Percentiles rank a stretch among this genome's conserved stretches.
Conservation (phyloP, 2,797 vertebrate genomes). For the Megalops cyprinoides region DNA sequence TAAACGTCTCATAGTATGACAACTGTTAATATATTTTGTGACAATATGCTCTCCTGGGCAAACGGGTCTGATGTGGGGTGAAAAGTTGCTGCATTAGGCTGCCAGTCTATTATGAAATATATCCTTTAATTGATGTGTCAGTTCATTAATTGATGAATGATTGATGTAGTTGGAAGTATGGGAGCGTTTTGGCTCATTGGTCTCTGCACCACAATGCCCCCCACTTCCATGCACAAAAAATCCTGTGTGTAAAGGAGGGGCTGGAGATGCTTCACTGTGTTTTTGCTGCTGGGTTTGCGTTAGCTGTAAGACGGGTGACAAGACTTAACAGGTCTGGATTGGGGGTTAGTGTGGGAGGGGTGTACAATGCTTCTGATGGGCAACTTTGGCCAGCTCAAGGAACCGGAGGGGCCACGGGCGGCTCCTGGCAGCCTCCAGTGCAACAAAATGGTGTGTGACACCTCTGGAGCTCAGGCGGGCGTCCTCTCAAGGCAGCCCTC, state of each 20-base stretch:
- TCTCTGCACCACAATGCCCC: no score
- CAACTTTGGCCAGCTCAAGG: neutral
- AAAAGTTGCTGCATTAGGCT: conserved; percentile 1
- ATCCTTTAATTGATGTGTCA: neutral
- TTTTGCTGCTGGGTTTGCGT: neutral
- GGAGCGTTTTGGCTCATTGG: neutral
- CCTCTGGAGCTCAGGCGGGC: neutral
- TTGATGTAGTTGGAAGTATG: neutral
- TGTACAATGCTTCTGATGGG: neutral
- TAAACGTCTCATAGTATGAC: neutral
- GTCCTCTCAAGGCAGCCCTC: neutral
- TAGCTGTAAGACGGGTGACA: neutral
- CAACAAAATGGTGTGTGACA: neutral
- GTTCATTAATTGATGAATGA: neutral
- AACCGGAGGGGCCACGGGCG: neutral
- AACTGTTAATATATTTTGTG: neutral
- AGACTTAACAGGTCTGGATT: neutral
- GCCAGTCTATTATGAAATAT: neutral
- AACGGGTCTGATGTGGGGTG: neutral
- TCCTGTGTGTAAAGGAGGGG: neutral
- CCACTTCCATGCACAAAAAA: neutral
- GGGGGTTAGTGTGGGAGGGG: no score
- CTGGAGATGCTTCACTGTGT: neutral
- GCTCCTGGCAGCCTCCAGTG: neutral
- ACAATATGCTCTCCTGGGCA: neutral